phyloP scores from a whole-genome alignment of 2,888 invertebrate genomes.

The Hypolimnas misippus region DNA sequence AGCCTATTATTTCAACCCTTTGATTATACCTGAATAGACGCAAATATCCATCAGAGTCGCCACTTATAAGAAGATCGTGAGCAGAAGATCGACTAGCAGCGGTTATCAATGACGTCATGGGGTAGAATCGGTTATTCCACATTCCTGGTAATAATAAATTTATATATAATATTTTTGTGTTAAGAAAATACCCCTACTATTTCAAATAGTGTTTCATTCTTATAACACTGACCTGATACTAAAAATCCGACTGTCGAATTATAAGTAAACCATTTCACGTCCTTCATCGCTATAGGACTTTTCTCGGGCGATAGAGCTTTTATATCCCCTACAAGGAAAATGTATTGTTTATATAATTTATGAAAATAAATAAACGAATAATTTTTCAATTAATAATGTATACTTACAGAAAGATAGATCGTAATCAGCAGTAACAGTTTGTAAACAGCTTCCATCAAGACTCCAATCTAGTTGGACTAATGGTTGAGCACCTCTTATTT shows the following conservation, averaged over 20 bases:
- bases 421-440: constrained; percentile 95
- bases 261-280: constrained; percentile 94
- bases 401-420: constrained; percentile 94
- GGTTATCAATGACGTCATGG: constrained; percentile 91
- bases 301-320: constrained; percentile 93
- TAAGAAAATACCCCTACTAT: too few species aligned
- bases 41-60: constrained; percentile 95
- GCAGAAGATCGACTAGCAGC: constrained; percentile 92
- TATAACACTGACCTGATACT: constrained; percentile 87
- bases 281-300: constrained; percentile 95
- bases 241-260: constrained; percentile 94
- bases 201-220: constrained; percentile 17
- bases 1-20: too few species aligned
- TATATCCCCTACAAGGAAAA: constrained; percentile 89
- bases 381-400: neutral
- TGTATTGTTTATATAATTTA: neutral
- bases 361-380: neutral
- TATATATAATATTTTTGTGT: too few species aligned
- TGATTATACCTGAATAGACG: constrained; percentile 94
- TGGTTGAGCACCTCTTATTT: constrained; percentile 93
- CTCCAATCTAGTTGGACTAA: constrained; percentile 96
- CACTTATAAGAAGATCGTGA: constrained; percentile 92
- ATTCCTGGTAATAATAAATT: constrained; percentile 87
- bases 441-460: constrained; percentile 93
- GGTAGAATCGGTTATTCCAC: constrained; percentile 96